Evolutionary conservation across 35 echinoderm and acorn worm species (phyloP).

Genomic region (Patiria miniata): DNA sequence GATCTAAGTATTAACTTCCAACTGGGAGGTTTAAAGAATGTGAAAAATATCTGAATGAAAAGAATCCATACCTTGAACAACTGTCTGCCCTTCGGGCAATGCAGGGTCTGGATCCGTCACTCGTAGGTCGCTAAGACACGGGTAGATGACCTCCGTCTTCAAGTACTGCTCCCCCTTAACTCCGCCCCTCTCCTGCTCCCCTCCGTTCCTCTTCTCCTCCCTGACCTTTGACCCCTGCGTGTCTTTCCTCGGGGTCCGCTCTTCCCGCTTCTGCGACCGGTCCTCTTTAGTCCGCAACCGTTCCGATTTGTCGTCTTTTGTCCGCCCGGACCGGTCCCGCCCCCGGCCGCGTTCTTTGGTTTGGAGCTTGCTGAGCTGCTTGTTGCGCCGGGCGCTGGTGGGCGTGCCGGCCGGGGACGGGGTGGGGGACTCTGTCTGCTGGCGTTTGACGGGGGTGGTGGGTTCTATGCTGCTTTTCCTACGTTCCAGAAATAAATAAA

Average conservation of each 20-base stretch:
- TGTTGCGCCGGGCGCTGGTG: neutral
- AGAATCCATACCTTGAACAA: slow-evolving; percentile 43
- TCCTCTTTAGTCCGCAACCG: slow-evolving; percentile 10
- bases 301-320: neutral
- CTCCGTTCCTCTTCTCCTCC: slow-evolving; percentile 2
- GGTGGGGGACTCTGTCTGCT: neutral
- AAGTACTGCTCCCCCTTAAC: slow-evolving; percentile 60
- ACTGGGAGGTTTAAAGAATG: too few species aligned
- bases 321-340: neutral
- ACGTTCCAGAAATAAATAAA: too few species aligned
- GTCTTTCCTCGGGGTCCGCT: neutral
- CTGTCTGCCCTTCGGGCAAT: slow-evolving; percentile 35
- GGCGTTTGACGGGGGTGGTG: slow-evolving; percentile 7
- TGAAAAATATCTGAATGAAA: too few species aligned
- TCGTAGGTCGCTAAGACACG: slow-evolving; percentile 64
- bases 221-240: neutral
- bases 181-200: slow-evolving; percentile 13
- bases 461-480: neutral
- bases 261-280: neutral
- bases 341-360: neutral
- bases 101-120: slow-evolving; percentile 50
- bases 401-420: neutral
- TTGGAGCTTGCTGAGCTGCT: neutral
- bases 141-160: slow-evolving; percentile 61
- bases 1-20: too few species aligned